Conservation (phyloP, 2,797 vertebrate genomes). For the Pogoniulus pusillus region DNA sequence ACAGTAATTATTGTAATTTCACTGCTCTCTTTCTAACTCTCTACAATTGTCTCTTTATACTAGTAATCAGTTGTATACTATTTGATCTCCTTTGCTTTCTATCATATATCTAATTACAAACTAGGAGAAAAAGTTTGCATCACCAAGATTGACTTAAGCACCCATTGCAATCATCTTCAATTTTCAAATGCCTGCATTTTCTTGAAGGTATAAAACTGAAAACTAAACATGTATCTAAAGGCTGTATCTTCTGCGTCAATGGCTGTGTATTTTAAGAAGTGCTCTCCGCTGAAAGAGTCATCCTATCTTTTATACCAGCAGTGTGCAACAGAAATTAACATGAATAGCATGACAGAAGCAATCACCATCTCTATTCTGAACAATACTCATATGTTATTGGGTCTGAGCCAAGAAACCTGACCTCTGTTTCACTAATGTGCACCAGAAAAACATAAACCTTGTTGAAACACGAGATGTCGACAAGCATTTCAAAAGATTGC, state of each 20-base stretch:
- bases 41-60: slow-evolving; percentile 8
- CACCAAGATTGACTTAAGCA: neutral
- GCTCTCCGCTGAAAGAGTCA: neutral
- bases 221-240: neutral
- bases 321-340: neutral
- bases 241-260: neutral
- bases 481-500: neutral
- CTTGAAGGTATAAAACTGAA: neutral
- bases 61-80: slow-evolving; percentile 9
- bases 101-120: slow-evolving; percentile 18
- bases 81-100: slow-evolving; percentile 24
- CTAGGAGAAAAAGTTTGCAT: neutral
- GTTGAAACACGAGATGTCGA: neutral
- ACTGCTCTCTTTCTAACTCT: neutral
- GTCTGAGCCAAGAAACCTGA: neutral
- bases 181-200: slow-evolving; percentile 10
- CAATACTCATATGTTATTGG: neutral
- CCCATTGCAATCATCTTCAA: neutral
- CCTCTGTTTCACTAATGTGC: neutral
- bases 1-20: slow-evolving; percentile 39
- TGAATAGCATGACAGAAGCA: neutral
- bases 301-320: neutral
- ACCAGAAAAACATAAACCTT: neutral
- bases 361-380: neutral
- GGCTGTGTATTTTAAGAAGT: neutral